Percentiles rank a stretch among this genome's conserved stretches.
Conservation (phyloP, 2,888 invertebrate species). For the Campoplex capitator region DNA sequence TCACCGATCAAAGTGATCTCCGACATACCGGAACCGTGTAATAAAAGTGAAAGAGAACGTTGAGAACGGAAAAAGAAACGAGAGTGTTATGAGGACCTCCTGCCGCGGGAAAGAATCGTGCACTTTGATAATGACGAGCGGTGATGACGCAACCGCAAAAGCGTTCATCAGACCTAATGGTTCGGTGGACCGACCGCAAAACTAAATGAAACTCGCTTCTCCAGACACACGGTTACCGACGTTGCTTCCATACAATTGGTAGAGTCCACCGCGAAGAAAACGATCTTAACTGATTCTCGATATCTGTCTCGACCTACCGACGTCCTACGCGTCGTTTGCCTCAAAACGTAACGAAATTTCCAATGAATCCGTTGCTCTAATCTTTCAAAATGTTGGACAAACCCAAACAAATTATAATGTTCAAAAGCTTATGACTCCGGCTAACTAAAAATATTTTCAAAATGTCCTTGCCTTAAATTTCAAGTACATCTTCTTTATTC, state of each 20-base stretch:
- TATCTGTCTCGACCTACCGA: conserved; percentile 14
- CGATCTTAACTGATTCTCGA: conserved; percentile 32
- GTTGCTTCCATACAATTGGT: conserved; percentile 66
- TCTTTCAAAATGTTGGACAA: neutral
- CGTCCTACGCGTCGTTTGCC: neutral
- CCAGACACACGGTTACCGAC: conserved; percentile 66
- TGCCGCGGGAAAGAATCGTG: conserved; percentile 39
- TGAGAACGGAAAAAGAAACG: conserved; percentile 11
- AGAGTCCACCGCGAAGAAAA: conserved; percentile 38
- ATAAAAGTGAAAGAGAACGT: conserved; percentile 43
- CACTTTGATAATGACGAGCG: conserved; percentile 59
- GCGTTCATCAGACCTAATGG: conserved; percentile 76
- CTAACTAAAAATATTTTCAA: neutral
- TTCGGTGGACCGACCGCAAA: conserved; percentile 71
- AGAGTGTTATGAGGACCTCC: conserved; percentile 38
- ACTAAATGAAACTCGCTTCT: conserved; percentile 75
- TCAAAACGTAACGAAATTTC: neutral
- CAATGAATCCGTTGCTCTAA: neutral
- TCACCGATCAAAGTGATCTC: neutral
- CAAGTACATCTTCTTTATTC: neutral
- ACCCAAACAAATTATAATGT: too few species aligned
- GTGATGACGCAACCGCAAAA: conserved; percentile 75
- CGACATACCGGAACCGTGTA: conserved; percentile 17
- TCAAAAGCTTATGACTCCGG: neutral
- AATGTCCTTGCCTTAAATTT: conserved; percentile 20